phyloP scores from a whole-genome alignment of 2,113 vertebrate genomes.

The Paramormyrops kingsleyae region DNA sequence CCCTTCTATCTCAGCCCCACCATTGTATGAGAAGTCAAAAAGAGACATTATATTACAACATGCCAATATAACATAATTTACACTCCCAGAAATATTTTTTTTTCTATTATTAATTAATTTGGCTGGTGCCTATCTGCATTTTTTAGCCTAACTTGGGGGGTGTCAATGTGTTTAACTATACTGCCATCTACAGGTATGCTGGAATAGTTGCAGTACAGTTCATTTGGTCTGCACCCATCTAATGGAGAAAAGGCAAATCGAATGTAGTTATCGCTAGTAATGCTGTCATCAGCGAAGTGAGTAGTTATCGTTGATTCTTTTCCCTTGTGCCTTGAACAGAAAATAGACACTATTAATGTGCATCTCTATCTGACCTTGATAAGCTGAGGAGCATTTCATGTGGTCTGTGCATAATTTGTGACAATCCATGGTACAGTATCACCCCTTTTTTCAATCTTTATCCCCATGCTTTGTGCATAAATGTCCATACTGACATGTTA shows the following conservation, averaged over 20 bases:
- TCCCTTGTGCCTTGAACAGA: not conserved
- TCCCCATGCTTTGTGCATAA: not conserved
- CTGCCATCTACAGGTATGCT: not conserved
- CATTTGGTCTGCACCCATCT: not conserved
- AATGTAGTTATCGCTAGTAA: not conserved
- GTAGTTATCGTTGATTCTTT: not conserved
- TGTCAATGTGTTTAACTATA: not conserved
- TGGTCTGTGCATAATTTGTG: not conserved
- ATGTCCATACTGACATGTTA: not conserved
- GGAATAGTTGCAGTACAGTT: not conserved
- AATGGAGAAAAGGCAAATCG: not conserved
- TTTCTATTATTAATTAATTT: not conserved
- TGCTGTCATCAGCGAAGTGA: not conserved
- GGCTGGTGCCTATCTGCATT: not conserved
- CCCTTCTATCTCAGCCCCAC: not conserved
- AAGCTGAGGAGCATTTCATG: not conserved
- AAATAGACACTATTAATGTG: not conserved
- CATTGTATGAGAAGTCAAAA: not conserved
- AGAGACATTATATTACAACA: not conserved
- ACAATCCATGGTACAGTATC: not conserved
- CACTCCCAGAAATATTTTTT: not conserved
- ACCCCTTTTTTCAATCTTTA: not conserved
- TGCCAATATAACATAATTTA: not conserved
- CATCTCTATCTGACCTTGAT: not conserved
- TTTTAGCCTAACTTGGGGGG: not conserved